These are phyloP conservation scores for Campoplex nolae DNA, from an alignment of 2,888 invertebrate genomes.

Conservation along the genomic window DNA sequence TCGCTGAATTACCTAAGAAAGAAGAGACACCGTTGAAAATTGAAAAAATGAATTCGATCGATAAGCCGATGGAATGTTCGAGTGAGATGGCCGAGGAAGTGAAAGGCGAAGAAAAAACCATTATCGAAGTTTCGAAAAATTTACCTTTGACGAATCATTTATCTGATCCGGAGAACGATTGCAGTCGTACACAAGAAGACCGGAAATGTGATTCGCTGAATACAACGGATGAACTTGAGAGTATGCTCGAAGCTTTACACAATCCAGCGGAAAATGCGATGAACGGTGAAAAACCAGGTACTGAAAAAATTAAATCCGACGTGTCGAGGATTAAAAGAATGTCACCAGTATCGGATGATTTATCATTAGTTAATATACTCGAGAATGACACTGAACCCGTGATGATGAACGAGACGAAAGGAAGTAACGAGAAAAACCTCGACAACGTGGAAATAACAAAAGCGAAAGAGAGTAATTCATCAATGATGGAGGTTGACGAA, in stretches of 20 bases:
- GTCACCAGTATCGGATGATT: constrained; percentile 82
- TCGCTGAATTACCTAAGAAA: constrained; percentile 75
- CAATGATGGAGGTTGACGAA: constrained; percentile 48
- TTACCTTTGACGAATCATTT: constrained; percentile 62
- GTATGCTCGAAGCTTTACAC: constrained; percentile 84
- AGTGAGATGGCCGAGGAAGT: constrained; percentile 76
- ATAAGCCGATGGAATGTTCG: constrained; percentile 72
- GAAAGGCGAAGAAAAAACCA: constrained; percentile 70
- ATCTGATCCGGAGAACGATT: constrained; percentile 55
- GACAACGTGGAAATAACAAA: constrained; percentile 64
- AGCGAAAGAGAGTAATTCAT: constrained; percentile 65
- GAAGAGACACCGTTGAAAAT: constrained; percentile 52
- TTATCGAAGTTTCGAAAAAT: constrained; percentile 61
- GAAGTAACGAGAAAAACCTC: constrained; percentile 65
- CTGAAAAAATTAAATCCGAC: constrained; percentile 72
- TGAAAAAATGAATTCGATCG: constrained; percentile 45
- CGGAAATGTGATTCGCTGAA: constrained; percentile 81
- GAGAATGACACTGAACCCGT: constrained; percentile 80
- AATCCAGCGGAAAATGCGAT: constrained; percentile 81
- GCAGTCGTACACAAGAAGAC: constrained; percentile 72
- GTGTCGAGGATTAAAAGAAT: constrained; percentile 78
- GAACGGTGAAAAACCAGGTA: constrained; percentile 75
- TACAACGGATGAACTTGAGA: constrained; percentile 84
- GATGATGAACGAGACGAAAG: constrained; percentile 73
- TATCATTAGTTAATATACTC: constrained; percentile 83